Conservation (phyloP, 1,140 invertebrate species). For the Formica exsecta region DNA sequence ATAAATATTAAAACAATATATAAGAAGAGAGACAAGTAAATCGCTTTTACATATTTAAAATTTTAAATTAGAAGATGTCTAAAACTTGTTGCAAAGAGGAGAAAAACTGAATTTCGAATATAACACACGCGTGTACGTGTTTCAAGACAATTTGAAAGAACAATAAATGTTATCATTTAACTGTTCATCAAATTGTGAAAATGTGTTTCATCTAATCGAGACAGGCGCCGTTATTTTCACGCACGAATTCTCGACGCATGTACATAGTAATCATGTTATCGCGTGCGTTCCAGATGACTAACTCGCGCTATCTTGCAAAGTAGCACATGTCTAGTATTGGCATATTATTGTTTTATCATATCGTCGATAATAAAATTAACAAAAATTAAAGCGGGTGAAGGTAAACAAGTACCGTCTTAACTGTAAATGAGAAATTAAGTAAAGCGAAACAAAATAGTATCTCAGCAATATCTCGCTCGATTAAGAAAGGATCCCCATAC, state of each 20-base stretch:
- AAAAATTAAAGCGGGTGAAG: not conserved
- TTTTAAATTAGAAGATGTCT: not conserved
- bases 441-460: not conserved
- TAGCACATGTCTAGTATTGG: constrained; percentile 16
- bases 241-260: constrained; percentile 18
- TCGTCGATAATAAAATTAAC: constrained; percentile 25
- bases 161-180: not conserved
- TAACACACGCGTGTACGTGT: not conserved
- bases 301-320: constrained; percentile 40
- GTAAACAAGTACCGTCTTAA: not conserved
- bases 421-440: not conserved
- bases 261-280: constrained; percentile 49
- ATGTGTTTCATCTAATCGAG: constrained; percentile 26
- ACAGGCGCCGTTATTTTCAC: constrained; percentile 21
- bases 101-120: not conserved
- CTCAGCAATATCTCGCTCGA: not conserved
- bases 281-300: constrained; percentile 51
- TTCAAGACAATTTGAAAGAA: not conserved
- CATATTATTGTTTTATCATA: constrained; percentile 13
- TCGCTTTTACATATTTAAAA: not conserved
- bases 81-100: not conserved
- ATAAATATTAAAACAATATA: no score
- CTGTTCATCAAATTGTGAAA: constrained; percentile 12
- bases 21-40: not conserved
- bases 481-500: not conserved